These are phyloP conservation scores for Clanis bilineata DNA, from an alignment of 2,888 invertebrate species.

Conservation along the genomic window DNA sequence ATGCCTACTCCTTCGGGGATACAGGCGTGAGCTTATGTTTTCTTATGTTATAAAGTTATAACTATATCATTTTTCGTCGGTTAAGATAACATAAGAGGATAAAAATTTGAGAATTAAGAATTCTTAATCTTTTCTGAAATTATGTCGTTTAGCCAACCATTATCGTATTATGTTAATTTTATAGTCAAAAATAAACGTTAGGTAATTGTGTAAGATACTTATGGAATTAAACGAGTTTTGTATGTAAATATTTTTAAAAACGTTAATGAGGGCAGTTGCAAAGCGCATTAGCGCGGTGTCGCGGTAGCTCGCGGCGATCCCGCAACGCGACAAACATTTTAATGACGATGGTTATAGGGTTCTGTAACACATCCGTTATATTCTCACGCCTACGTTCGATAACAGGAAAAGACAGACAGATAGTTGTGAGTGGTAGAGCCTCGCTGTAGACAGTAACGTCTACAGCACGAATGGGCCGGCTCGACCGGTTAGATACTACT, in stretches of 20 bases:
- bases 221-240: neutral
- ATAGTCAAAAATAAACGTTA: neutral
- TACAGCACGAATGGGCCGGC: too few species aligned
- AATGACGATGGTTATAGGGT: neutral
- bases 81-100: neutral
- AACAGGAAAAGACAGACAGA: too few species aligned
- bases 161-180: neutral
- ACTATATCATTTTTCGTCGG: too few species aligned
- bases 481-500: too few species aligned
- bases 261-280: neutral
- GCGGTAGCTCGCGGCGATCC: neutral
- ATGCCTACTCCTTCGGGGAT: neutral
- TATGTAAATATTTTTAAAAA: neutral
- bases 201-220: constrained; percentile 1
- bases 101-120: neutral
- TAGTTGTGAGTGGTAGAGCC: too few species aligned
- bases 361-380: too few species aligned
- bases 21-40: too few species aligned
- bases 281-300: neutral
- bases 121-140: neutral
- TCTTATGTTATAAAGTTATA: too few species aligned
- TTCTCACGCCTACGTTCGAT: too few species aligned
- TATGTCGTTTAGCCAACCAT: neutral
- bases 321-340: neutral
- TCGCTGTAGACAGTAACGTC: too few species aligned